These are phyloP conservation scores for Lordiphosa stackelbergi DNA, from an alignment of 1,140 invertebrate species.

Conservation along the genomic window DNA sequence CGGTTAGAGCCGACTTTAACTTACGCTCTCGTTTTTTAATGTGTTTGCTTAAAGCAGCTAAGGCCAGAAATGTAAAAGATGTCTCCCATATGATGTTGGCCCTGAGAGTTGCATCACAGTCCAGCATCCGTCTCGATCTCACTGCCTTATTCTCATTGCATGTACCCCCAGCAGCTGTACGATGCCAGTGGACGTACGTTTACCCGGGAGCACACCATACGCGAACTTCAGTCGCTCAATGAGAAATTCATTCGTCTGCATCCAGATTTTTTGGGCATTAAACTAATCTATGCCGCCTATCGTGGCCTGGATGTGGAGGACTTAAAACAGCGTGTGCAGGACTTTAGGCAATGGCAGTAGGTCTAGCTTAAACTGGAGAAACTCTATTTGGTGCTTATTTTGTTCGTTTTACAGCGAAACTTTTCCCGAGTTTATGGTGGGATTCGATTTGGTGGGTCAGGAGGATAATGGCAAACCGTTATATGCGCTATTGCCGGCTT, in stretches of 20 bases:
- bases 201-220: slow-evolving; percentile 34
- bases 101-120: too few relatives aligned
- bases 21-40: too few relatives aligned
- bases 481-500: slow-evolving; percentile 77
- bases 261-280: slow-evolving; percentile 82
- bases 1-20: too few relatives aligned
- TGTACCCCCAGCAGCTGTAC: slow-evolving; percentile 43
- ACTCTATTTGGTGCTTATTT: background rate
- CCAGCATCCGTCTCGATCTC: too few relatives aligned
- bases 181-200: slow-evolving; percentile 62
- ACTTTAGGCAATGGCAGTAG: slow-evolving; percentile 54
- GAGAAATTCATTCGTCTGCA: slow-evolving; percentile 79
- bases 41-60: too few relatives aligned
- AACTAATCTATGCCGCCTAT: slow-evolving; percentile 82
- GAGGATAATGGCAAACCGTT: slow-evolving; percentile 82
- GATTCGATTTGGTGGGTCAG: slow-evolving; percentile 83
- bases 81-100: too few relatives aligned
- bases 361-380: background rate
- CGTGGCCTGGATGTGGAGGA: slow-evolving; percentile 63
- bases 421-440: slow-evolving; percentile 82
- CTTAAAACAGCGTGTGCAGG: slow-evolving; percentile 42
- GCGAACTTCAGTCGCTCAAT: slow-evolving; percentile 78
- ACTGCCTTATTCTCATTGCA: too few relatives aligned
- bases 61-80: too few relatives aligned
- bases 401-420: slow-evolving; percentile 69